Percentiles rank a stretch among this genome's conserved stretches.
phyloP scores from a whole-genome alignment of 2,888 invertebrate species.

The Caenorhabditis afra region DNA sequence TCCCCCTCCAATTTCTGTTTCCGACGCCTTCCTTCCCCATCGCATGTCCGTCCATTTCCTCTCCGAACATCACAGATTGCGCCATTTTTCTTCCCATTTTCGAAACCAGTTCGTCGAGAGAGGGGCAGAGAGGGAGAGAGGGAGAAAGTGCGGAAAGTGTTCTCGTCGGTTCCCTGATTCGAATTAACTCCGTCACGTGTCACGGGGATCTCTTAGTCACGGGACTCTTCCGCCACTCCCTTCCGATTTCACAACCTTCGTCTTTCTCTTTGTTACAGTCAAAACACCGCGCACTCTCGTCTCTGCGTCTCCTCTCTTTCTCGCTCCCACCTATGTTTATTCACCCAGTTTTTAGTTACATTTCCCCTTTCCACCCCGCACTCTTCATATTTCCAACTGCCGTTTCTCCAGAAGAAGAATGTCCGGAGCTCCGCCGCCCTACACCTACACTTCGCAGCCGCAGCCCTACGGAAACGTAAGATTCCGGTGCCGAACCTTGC shows the following conservation, averaged over 20 bases:
- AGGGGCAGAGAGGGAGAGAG: too few relatives aligned
- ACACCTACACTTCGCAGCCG: slow-evolving; percentile 59
- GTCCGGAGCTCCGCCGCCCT: slow-evolving; percentile 58
- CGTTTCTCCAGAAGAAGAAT: slow-evolving; percentile 11
- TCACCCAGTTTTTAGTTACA: slow-evolving; percentile 40
- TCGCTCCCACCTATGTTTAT: slow-evolving; percentile 26
- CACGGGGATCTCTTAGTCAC: background rate
- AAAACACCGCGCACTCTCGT: slow-evolving; percentile 3
- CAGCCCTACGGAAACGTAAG: slow-evolving; percentile 58
- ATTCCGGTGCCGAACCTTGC: background rate
- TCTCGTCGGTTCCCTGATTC: slow-evolving; percentile 3
- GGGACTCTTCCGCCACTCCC: background rate
- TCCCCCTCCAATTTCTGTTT: background rate
- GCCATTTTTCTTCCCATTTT: slow-evolving; percentile 2
- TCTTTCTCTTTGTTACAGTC: slow-evolving; percentile 9
- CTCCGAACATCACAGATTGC: background rate
- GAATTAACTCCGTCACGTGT: slow-evolving; percentile 12
- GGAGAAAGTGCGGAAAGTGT: background rate
- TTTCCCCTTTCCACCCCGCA: slow-evolving; percentile 4
- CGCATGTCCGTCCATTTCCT: too few relatives aligned
- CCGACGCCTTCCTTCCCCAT: too few relatives aligned
- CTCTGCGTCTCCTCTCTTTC: slow-evolving; percentile 8
- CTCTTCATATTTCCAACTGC: slow-evolving; percentile 1
- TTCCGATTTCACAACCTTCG: slow-evolving; percentile 24
- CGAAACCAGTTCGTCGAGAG: background rate